Evolutionary conservation across 2,888 invertebrate species (phyloP).

Genomic region (Folsomia candida): DNA sequence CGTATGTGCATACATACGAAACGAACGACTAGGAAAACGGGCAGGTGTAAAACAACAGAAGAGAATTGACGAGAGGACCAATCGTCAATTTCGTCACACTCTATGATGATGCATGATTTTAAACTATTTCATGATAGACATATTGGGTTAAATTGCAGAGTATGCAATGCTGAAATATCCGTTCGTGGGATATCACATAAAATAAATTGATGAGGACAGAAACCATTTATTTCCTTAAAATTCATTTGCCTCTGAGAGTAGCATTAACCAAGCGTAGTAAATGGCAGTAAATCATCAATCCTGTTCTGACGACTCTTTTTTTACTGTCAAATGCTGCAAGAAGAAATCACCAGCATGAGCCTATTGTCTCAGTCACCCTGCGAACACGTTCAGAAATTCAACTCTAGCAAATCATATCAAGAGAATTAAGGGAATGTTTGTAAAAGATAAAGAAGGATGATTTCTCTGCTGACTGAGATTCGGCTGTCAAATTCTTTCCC

Average conservation of each 20-base stretch:
- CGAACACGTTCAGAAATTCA: background rate
- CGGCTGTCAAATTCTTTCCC: background rate
- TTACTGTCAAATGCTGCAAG: background rate
- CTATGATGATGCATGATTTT: background rate
- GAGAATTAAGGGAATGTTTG: background rate
- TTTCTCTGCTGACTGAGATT: background rate
- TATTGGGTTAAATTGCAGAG: background rate
- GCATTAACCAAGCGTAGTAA: no score
- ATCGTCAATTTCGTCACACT: background rate
- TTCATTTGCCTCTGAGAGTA: background rate
- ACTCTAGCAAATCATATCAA: background rate
- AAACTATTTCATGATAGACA: no score
- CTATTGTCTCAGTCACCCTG: background rate
- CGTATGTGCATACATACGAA: background rate
- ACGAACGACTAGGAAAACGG: background rate
- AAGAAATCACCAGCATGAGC: background rate
- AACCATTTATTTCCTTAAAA: background rate
- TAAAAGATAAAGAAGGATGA: background rate
- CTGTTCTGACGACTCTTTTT: background rate
- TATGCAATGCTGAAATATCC: background rate
- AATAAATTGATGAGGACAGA: background rate
- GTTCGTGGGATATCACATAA: background rate
- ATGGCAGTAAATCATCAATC: background rate
- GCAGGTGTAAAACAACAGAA: background rate
- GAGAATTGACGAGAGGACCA: no score